Evolutionary conservation across 2,797 vertebrate genomes (phyloP), one percentile per base, ranked within the genome.

Genomic region (Borostomias antarcticus): DNA sequence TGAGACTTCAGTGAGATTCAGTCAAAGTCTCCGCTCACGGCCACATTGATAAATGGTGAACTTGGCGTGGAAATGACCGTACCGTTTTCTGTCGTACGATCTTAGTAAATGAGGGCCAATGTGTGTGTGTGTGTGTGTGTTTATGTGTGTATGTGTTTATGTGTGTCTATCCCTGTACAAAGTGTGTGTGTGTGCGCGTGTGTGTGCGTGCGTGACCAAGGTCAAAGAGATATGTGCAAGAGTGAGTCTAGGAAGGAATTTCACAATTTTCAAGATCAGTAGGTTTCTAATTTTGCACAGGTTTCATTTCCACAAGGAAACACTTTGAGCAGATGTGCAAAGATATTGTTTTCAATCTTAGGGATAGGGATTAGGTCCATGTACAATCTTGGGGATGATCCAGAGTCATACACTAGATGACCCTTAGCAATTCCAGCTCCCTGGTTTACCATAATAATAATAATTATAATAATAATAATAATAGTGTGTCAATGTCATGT

Each of bases 351-450:
- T 30, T 1, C 15, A 30, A 9, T 17, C 0, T 21, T n/a, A 45
- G 10, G 11, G 28, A 28, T 32, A 53, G 1, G 13, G 51, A 29
- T 7, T 13, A 5, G 9, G 21, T 15, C 7, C 35, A 17, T 59
- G 10, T 26, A 25, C 3, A 33, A 45, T 15, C 6, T 13, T 45
- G 40, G n/a, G 40, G 40, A n/a, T n/a, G 15, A 43, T 59, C 11
- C 21, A 43, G 13, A 21, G 61, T 35, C 45, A 59, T 26, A 33
- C 26, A 59, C 35, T 21, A 37, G 19, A 43, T 59, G 35, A 59
- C 57, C 57, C 57, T 23, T 17, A 23, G 21, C 15, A 59, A 11
- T 28, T 59, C 40, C 19, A 40, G 25, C 57, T 59, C 57, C 57
- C 57, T 43, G 23, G 57, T 43, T 37, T 40, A 13, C 40, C 57